Percentiles rank a stretch among this genome's conserved stretches.
Evolutionary conservation across 2,113 vertebrate genomes (phyloP).

Genomic region (Leptosomus discolor): DNA sequence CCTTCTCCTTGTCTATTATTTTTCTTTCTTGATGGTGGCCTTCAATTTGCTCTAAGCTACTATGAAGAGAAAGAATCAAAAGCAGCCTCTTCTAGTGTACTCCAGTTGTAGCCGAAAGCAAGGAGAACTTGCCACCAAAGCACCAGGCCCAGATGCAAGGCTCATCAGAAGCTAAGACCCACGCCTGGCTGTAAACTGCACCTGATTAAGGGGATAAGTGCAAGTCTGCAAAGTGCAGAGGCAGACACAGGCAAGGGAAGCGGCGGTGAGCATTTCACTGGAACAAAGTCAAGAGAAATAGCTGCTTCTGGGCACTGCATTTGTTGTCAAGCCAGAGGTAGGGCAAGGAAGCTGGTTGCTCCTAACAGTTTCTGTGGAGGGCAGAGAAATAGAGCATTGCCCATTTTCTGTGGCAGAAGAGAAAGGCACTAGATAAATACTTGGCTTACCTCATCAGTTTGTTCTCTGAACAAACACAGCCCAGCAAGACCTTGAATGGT

Average conservation of each 20-base stretch:
- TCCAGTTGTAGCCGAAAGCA: background rate
- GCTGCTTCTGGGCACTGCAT: background rate
- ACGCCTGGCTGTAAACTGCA: background rate
- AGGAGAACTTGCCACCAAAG: background rate
- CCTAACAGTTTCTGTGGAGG: background rate
- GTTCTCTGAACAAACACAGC: background rate
- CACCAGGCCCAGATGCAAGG: background rate
- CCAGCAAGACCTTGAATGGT: background rate
- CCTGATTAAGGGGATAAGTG: rapidly evolving
- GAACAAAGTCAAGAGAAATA: background rate
- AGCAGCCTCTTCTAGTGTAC: background rate
- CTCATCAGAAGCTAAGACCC: background rate
- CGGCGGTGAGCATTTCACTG: background rate
- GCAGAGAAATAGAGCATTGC: background rate
- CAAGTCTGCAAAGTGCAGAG: background rate
- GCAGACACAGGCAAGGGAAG: background rate
- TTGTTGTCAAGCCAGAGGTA: background rate
- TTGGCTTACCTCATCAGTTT: background rate
- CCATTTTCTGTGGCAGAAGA: background rate
- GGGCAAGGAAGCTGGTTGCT: background rate
- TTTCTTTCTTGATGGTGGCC: background rate
- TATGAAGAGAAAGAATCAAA: background rate
- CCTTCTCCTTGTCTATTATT: background rate
- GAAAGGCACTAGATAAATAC: background rate
- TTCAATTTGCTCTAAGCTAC: background rate